Evolutionary conservation across 2,888 invertebrate species (phyloP).

Genomic region (Heliconius sara): DNA sequence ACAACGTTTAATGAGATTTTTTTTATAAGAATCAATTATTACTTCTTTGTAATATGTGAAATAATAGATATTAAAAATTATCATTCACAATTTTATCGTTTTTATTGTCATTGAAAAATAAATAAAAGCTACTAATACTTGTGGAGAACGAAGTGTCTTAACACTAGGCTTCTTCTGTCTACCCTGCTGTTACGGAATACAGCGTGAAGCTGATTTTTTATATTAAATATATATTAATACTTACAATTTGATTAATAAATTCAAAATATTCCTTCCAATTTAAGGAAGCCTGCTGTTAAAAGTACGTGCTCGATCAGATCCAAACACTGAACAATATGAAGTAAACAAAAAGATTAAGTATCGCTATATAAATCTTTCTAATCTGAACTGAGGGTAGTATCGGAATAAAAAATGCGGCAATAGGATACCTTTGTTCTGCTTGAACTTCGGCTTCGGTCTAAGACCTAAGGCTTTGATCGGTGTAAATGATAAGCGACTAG

Average conservation of each 20-base stretch:
- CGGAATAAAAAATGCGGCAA: conserved; percentile 61
- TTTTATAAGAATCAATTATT: no score
- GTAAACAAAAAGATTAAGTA: conserved; percentile 44
- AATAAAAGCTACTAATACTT: no score
- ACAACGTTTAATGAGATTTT: no score
- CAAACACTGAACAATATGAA: neutral
- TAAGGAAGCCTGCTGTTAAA: neutral
- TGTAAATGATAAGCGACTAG: conserved; percentile 50
- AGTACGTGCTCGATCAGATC: neutral
- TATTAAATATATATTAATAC: neutral
- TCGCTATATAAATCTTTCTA: conserved; percentile 47
- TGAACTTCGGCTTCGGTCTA: conserved; percentile 63
- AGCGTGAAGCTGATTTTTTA: no score
- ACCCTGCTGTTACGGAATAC: no score
- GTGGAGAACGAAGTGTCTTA: no score
- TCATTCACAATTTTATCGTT: no score
- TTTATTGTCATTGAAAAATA: no score
- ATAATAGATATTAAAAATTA: no score
- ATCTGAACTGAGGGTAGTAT: conserved; percentile 43
- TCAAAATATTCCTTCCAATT: neutral
- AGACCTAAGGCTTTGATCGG: conserved; percentile 59
- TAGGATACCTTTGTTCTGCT: conserved; percentile 67
- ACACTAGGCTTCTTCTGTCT: no score
- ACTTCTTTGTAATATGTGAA: no score
- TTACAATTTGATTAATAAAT: neutral